phyloP scores from a whole-genome alignment of 2,888 invertebrate species.

The Morinoia aosen region DNA sequence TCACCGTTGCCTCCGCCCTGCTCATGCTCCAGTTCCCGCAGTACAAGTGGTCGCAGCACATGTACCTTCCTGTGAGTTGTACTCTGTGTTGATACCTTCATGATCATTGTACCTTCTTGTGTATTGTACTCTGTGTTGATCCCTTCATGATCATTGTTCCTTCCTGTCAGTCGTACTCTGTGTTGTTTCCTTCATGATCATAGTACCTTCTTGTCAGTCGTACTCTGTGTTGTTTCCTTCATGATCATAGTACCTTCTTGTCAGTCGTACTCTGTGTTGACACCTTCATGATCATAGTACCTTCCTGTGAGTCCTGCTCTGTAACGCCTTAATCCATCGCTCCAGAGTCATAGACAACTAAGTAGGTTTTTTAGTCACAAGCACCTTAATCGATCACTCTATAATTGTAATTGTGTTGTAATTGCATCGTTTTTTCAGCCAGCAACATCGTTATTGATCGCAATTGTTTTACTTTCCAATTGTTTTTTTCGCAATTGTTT shows the following conservation, averaged over 20 bases:
- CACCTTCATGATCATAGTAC: conserved; percentile 52
- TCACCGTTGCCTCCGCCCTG: conserved; percentile 69
- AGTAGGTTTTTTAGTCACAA: too few species aligned
- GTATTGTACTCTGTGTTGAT: conserved; percentile 69
- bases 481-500: too few species aligned
- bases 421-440: too few species aligned
- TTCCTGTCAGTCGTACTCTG: conserved; percentile 70
- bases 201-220: background rate
- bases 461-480: too few species aligned
- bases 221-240: too few species aligned
- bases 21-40: conserved; percentile 70
- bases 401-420: too few species aligned
- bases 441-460: too few species aligned
- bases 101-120: conserved; percentile 70
- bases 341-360: too few species aligned
- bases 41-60: conserved; percentile 69
- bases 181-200: conserved; percentile 10
- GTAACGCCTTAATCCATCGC: too few species aligned
- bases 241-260: conserved; percentile 54
- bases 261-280: too few species aligned
- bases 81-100: conserved; percentile 67
- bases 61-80: conserved; percentile 62
- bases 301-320: conserved; percentile 58
- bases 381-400: too few species aligned
- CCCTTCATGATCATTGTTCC: conserved; percentile 69